Base-by-base conservation (phyloP, 2,113 vertebrate genomes). In the Megaceryle torquata region DNA sequence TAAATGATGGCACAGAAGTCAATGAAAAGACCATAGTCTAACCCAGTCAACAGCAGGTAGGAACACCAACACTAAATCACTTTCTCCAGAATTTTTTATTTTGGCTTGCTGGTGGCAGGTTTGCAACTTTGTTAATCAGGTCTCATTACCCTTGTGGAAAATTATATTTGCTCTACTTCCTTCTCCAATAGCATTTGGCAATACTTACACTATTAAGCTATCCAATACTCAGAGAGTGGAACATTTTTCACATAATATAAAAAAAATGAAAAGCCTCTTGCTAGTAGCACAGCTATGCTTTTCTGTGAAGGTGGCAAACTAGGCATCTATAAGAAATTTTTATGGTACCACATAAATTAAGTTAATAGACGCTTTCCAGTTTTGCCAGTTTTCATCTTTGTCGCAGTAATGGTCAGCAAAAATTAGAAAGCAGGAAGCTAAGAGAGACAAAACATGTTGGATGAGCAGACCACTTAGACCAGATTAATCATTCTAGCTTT, bases 1-100 rank as follows among this genome's bases (percentile, higher is more conserved):
- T 96, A 93, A 97, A 96, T 96, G 93, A 93, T 43, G 48, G 59
- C 60, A 57, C n/a, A 61, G 54, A 97, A 93, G 46, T 84, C 69
- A 96, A 68, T 57, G 65, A 89, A 31, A 59, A 87, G 77, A 91
- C 41, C 15, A 13, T 59, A 53, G 60, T 50, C 85, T 88, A 89
- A 94, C 44, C 43, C 65, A 96, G 63, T 70, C 81, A 86, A 90
- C 25, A 95, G 88, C 37, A 91, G 88, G 53, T 89, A 85, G 22
- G 44, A 83, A 35, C 82, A 83, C 7, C 0, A 3, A 59, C 51
- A 88, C 10, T 64, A 93, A 96, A 96, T 92, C 67, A 92, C 39
- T 82, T 81, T 87, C 70, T 76, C 19, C 39, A 75, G 29, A 82
- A 22, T 51, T 74, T 86, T 91, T 82, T 28, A 10, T 70, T 89